Base-by-base conservation (phyloP, 2,888 invertebrate genomes). In the Acheta domesticus region DNA sequence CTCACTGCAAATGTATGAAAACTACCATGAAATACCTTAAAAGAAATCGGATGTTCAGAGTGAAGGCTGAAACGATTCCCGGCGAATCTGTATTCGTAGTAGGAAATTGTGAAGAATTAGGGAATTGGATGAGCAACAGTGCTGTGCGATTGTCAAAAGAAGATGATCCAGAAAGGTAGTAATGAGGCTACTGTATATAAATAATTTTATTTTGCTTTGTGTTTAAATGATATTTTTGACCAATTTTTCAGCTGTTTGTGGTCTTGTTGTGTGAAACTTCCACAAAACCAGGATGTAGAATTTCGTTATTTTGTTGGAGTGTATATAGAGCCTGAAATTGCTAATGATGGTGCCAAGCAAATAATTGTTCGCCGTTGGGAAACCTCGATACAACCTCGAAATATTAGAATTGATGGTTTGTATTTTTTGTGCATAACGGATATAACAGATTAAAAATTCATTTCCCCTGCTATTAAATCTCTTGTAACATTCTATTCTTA, bases 301-400 rank as follows among this genome's bases (percentile, higher is more conserved):
- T 96, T 93, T 86, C 91, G 96, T 62, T 96, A 94, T 86, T 92
- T 92, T 83, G 89, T 95, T 81, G 93, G 94, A 85, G 89, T 92
- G 76, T 85, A 92, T 20, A 90, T 92, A 85, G 88, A 89, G 62
- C 88, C 89, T 77, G 86, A 88, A 79, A 88, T 89, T 81, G 86
- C 85, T n/a, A 85, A 85, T 82, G 86, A 86, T 81, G 85, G 84
- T 16, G 86, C 87, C 48, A 86, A 85, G 82, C 87, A 88, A 77
- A 86, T 92, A 14, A 89, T 93, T 81, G 91, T 96, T 19, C 89
- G 93, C 14, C 89, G 90, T 81, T 96, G 96, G 96, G 96, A 97
- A 87, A 93, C 95, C 0, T 91, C 93, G 85, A 86, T 93, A 82
- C 87, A 88, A 79, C 92, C 96, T 48, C 88, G 96, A 82, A 84